phyloP scores from a whole-genome alignment of 2,888 invertebrate genomes.

The Crematogaster levior region DNA sequence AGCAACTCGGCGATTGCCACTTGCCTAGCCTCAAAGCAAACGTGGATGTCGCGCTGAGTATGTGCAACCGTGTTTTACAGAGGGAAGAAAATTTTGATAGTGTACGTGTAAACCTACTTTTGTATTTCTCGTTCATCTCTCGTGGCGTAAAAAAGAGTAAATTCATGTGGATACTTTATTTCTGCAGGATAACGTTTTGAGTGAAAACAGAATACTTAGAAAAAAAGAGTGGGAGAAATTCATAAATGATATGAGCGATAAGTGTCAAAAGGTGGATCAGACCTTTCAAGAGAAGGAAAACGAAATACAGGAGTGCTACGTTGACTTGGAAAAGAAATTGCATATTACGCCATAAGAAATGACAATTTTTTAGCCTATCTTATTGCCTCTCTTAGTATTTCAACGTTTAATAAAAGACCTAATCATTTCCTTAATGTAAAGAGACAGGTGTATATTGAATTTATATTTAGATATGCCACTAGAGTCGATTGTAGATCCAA shows the following conservation, averaged over 20 bases:
- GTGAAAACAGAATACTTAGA: conserved; percentile 86
- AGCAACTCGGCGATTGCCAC: conserved; percentile 88
- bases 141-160: not conserved
- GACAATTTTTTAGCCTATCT: not conserved
- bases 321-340: conserved; percentile 91
- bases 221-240: conserved; percentile 91
- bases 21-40: conserved; percentile 89
- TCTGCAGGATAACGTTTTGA: conserved; percentile 86
- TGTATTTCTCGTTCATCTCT: not conserved
- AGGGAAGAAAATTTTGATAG: conserved; percentile 87
- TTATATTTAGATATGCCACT: conserved; percentile 77
- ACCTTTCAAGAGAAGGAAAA: conserved; percentile 93
- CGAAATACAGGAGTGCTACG: conserved; percentile 91
- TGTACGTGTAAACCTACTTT: conserved; percentile 83
- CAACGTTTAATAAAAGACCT: conserved; percentile 38
- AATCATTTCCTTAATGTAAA: conserved; percentile 32
- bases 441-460: conserved; percentile 14
- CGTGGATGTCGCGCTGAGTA: conserved; percentile 89
- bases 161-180: not conserved
- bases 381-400: conserved; percentile 9
- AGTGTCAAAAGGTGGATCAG: conserved; percentile 91
- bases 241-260: conserved; percentile 92
- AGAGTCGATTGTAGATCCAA: conserved; percentile 88
- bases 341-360: conserved; percentile 86
- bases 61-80: conserved; percentile 88